A percentile compares a stretch with the other conserved stretches of the same genome.
Evolutionary conservation across 2,797 vertebrate species (phyloP).

Genomic region (Spheniscus humboldti): DNA sequence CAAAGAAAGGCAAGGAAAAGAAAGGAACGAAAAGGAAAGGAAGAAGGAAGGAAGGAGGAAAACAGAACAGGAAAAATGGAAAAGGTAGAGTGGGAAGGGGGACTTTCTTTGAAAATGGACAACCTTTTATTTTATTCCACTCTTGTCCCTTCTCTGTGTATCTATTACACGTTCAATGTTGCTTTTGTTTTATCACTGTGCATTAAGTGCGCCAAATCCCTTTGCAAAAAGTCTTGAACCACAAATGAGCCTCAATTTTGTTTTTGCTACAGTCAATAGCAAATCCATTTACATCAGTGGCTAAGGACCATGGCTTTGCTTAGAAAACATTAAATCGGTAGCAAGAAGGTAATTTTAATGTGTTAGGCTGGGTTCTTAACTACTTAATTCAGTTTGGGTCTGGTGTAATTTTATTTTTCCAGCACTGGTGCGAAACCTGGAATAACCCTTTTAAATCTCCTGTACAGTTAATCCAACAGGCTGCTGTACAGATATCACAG

Average conservation of each 20-base stretch:
- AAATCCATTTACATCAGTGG: background rate
- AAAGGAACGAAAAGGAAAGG: background rate
- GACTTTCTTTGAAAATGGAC: background rate
- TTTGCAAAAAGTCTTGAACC: background rate
- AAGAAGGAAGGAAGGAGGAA: background rate
- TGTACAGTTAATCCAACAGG: background rate
- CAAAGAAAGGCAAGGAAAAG: background rate
- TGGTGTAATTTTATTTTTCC: conserved; percentile 20
- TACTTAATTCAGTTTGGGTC: conserved; percentile 20
- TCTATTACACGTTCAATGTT: background rate
- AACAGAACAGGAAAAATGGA: background rate
- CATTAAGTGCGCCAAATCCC: background rate
- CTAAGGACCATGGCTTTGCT: background rate
- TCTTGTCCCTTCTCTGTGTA: background rate
- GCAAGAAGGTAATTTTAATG: background rate
- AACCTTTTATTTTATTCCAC: background rate
- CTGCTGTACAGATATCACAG: background rate
- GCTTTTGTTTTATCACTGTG: background rate
- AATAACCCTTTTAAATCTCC: conserved; percentile 14
- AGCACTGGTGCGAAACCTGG: background rate
- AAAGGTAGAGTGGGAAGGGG: background rate
- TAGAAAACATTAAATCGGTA: background rate
- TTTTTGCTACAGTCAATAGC: background rate
- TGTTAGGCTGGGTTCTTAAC: background rate
- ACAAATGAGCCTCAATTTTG: background rate